These are phyloP conservation scores for Todiramphus saurophagus DNA, from an alignment of 2,113 vertebrate genomes.

Conservation along the genomic window DNA sequence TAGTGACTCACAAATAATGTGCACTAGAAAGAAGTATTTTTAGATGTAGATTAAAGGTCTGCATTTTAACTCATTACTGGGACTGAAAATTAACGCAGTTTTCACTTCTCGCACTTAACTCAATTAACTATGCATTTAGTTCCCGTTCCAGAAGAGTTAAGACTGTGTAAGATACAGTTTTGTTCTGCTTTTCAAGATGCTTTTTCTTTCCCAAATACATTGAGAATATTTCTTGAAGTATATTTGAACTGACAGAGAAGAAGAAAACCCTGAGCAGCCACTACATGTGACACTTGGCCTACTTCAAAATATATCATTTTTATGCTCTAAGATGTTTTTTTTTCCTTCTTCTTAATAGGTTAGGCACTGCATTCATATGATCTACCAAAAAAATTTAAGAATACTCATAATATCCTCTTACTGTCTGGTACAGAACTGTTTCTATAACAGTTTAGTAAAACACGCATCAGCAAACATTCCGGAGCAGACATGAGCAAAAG, in stretches of 20 bases:
- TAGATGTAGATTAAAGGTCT: background rate
- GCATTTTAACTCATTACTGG: background rate
- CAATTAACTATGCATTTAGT: background rate
- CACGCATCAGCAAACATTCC: background rate
- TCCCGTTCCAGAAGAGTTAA: no score
- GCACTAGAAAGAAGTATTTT: background rate
- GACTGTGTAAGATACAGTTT: background rate
- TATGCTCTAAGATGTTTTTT: background rate
- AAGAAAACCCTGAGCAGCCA: background rate
- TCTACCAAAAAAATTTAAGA: background rate
- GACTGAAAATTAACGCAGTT: background rate
- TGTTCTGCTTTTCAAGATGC: background rate
- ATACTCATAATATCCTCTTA: background rate
- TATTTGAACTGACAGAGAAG: background rate
- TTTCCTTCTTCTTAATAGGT: background rate
- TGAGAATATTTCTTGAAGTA: background rate
- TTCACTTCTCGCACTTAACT: background rate
- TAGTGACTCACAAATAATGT: background rate
- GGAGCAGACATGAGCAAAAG: background rate
- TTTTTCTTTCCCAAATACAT: background rate
- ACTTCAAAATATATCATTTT: background rate
- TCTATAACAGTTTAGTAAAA: background rate
- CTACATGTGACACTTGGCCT: accelerated
- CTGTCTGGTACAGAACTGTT: background rate
- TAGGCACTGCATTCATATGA: background rate